Conservation (phyloP, 2,888 invertebrate genomes). For the Phalera bucephala region DNA sequence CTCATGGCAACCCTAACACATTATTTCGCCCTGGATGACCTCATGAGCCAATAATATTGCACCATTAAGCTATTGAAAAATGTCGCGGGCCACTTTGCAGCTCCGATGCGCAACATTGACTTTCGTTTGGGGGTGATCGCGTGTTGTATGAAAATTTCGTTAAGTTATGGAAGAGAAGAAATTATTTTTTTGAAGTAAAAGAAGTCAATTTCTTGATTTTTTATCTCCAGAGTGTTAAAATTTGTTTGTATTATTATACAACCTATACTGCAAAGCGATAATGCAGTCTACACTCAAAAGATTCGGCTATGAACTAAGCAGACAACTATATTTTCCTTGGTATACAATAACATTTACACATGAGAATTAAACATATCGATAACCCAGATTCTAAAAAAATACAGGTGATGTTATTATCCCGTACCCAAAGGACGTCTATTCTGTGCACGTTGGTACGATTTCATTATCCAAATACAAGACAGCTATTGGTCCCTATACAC, state of each 20-base stretch:
- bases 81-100: conserved; percentile 60
- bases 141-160: conserved; percentile 38
- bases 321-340: too few relatives aligned
- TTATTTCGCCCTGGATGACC: conserved; percentile 51
- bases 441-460: conserved; percentile 6
- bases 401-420: not conserved
- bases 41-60: conserved; percentile 58
- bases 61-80: conserved; percentile 65
- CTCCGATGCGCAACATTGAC: conserved; percentile 57
- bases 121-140: conserved; percentile 35
- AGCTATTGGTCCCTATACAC: conserved; percentile 6
- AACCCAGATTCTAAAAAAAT: too few relatives aligned
- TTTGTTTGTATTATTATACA: too few relatives aligned
- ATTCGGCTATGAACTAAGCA: too few relatives aligned
- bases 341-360: too few relatives aligned
- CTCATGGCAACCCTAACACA: conserved; percentile 34
- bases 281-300: too few relatives aligned
- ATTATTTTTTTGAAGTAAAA: too few relatives aligned
- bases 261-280: too few relatives aligned
- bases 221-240: too few relatives aligned
- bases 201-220: too few relatives aligned
- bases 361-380: too few relatives aligned
- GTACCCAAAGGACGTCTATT: not conserved
- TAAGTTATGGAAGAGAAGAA: too few relatives aligned
- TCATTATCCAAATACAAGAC: conserved; percentile 9